Conservation (phyloP, 2,888 invertebrate genomes). For the Escarpia spicata region DNA sequence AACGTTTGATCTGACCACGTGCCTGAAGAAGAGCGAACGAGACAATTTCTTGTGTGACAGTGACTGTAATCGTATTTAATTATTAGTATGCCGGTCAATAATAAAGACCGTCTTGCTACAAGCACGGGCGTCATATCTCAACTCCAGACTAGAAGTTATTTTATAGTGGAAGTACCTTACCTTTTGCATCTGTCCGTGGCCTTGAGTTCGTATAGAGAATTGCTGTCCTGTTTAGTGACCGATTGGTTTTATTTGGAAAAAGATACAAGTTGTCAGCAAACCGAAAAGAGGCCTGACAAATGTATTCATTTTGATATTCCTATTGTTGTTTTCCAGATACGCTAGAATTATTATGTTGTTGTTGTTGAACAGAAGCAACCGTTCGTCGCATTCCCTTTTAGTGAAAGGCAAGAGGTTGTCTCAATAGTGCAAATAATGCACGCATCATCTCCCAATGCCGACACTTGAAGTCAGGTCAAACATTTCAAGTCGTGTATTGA, state of each 20-base stretch:
- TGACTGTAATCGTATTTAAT: not conserved
- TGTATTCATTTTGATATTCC: not conserved
- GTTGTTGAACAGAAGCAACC: not conserved
- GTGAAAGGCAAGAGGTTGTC: not conserved
- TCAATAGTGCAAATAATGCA: not conserved
- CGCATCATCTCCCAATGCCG: not conserved
- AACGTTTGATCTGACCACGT: not conserved
- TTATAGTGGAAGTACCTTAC: not conserved
- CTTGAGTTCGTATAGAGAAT: too few species aligned
- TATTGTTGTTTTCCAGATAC: not conserved
- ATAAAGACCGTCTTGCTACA: not conserved
- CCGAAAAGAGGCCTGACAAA: not conserved
- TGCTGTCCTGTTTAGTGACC: too few species aligned
- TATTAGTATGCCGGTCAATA: not conserved
- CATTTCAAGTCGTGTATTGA: not conserved
- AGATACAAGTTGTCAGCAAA: not conserved
- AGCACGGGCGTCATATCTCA: not conserved
- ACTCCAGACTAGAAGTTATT: not conserved
- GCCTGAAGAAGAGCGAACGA: not conserved
- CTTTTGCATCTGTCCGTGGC: not conserved
- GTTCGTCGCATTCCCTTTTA: not conserved
- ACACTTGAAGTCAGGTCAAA: not conserved
- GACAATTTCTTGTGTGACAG: not conserved
- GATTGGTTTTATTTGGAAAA: too few species aligned
- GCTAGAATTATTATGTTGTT: not conserved